Base-by-base conservation (phyloP, 2,113 vertebrate species). In the Paracanthobrama guichenoti region DNA sequence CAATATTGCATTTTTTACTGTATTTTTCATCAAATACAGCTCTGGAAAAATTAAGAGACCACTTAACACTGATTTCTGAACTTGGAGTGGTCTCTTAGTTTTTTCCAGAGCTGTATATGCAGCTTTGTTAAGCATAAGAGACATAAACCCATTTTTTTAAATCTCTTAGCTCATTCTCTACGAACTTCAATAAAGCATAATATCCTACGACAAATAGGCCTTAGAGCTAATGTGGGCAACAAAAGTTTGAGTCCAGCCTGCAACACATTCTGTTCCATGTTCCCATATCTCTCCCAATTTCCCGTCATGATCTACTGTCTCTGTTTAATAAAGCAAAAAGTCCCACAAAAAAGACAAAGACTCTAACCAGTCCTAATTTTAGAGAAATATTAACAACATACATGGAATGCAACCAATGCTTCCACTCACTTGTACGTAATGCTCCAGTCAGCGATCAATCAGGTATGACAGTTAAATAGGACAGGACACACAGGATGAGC, bases 401-500 rank as follows among this genome's bases (percentile, higher is more conserved):
- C 10, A 48, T 74, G 59, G 57, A 81, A 81, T 39, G 48, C 31
- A 55, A 48, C 28, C 64, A 81, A 6, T 28, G 75, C 35, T 50
- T 67, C 44, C 62, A 31, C 18, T 81, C 26, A 24, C 48, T 55
- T 39, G 48, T 69, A 81, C 13, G 28, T 57, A 57, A 55, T 5
- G 20, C 46, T 69, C 60, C 53, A 67, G 81, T 22, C 62, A 31
- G 57, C 57, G 39, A 87, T 86, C 59, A 71, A 79, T 86, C 84
- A 86, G 53, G 22, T 57, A 44, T 35, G 39, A 73, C 60, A 75
- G 39, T 72, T 74, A 71, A 81, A 79, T 64, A 82, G 64, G 64
- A 79, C 73, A 64, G 80, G 62, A 72, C 80, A 71, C 59, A 81
- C 44, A 78, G 84, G 64, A 79, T 74, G 42, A 73, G 81, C 10